phyloP scores from a whole-genome alignment of 2,797 vertebrate genomes.

The Myotis vivesi region DNA sequence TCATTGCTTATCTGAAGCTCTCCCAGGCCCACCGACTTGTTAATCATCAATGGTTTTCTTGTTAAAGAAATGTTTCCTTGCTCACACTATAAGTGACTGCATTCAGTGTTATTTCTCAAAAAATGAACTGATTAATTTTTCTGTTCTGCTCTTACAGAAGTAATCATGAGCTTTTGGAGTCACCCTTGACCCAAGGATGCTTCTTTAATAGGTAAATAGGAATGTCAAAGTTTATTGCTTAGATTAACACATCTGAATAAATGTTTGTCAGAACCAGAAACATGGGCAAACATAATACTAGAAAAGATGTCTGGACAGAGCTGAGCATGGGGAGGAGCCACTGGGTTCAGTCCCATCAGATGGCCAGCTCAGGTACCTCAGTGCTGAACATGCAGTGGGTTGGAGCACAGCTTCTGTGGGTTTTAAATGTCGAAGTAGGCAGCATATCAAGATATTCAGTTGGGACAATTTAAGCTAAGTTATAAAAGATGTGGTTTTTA shows the following conservation, averaged over 20 bases:
- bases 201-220: slow-evolving; percentile 56
- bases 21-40: neutral
- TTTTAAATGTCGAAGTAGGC: neutral
- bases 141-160: slow-evolving; percentile 64
- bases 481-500: neutral
- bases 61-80: neutral
- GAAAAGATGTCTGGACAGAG: neutral
- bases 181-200: slow-evolving; percentile 69
- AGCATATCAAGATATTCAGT: neutral
- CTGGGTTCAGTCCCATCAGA: neutral
- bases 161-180: slow-evolving; percentile 61
- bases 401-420: neutral
- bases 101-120: slow-evolving; percentile 72
- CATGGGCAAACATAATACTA: neutral
- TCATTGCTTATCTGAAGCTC: neutral
- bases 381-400: neutral
- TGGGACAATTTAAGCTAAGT: neutral
- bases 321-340: neutral
- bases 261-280: neutral
- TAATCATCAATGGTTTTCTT: slow-evolving; percentile 45
- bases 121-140: slow-evolving; percentile 72
- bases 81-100: slow-evolving; percentile 21
- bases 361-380: neutral
- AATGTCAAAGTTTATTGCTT: slow-evolving; percentile 19
- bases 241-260: slow-evolving; percentile 50